Evolutionary conservation across 1,140 invertebrate species (phyloP), one percentile per base, ranked within the genome.

Genomic region (Hirudo medicinalis): DNA sequence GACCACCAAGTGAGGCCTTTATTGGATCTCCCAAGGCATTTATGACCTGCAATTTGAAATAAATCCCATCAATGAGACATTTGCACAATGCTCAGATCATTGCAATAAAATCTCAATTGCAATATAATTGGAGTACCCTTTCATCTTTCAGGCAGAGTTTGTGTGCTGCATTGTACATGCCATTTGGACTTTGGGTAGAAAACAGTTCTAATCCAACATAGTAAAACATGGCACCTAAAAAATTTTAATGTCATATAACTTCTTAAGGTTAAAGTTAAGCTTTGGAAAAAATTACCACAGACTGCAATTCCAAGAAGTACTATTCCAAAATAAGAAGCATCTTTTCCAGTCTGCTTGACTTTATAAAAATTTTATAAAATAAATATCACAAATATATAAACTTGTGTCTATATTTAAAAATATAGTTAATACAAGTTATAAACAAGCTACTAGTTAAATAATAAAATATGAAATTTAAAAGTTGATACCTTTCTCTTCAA

Each of bases 21-120:
- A 95, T 89, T n/a, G 91, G 91, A 74, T 87, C 83, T 40, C 92
- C 92, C 40, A 94, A 81, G 20, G 86, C 83, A 82, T 92, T 88
- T 74, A 74, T 70, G 22, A 80, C 71, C 79, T 80, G 54, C n/a
- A 71, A 67, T 19, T 5, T 60, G 9, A 36, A 27, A 9, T 68
- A 19, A 68, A 68, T 29, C 11, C 32, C 17, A 2, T 43, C 25
- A 66, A n/a, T 29, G n/a, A 25, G 13, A 57, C 20, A 15, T 20
- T 53, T 17, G 13, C 20, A 13, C 8, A 70, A 25, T 54, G 25
- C 19, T 68, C 25, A 40, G 29, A 36, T 19, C 25, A 57, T 1
- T 27, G 25, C 55, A 22, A 72, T 25, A 69, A 57, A 15, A 60
- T 40, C 20, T 32, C 32, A 40, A 22, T 27, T 54, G 57, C 1